Evolutionary conservation across 1,140 invertebrate genomes (phyloP), one percentile per base, ranked within the genome.

Genomic region (Ganaspis sp.): DNA sequence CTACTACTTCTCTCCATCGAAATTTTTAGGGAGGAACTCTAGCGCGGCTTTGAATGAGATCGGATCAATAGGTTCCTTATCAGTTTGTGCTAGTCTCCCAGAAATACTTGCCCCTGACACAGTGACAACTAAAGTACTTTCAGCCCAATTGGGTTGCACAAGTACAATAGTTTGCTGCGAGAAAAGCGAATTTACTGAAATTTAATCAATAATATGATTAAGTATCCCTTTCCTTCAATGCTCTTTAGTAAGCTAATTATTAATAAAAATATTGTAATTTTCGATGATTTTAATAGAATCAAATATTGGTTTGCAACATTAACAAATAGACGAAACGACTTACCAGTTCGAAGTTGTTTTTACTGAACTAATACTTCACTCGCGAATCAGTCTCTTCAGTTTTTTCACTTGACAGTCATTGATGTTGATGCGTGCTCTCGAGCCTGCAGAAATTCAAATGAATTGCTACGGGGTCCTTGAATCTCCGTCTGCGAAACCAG

Each of bases 11-110:
- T 54, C 53, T 0, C 72, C 72, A 64, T 74, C 72, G 37, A 54
- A 74, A n/a, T 5, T 34, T 40, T 74, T 74, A 8, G 72, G 72
- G 1, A 74, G 19, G 21, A 74, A 74, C 19, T 74, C 72, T 45
- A 74, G 12, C 2, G 72, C 73, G 12, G 73, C 37, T 45, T 74
- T 74, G 17, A 74, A 69, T 17, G 53, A 21, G 3, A 58, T 23
- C 9, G 53, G 53, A 9, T 58, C 11, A 3, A 9, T 8, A 23
- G 53, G 53, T 12, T 58, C 53, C 23, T 58, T 45, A 15, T 23
- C 53, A 2, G 19, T 1, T 1, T 19, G 53, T 4, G 42, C 42
- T 11, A 45, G 4, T 15, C 42, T 11, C n/a, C 11, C 11, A 12
- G 42, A 45, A 15, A 4, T 12, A n/a, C 38, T 45, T 45, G 42